Evolutionary conservation across 1,140 invertebrate species (phyloP).

Genomic region (Pogonomyrmex californicus): DNA sequence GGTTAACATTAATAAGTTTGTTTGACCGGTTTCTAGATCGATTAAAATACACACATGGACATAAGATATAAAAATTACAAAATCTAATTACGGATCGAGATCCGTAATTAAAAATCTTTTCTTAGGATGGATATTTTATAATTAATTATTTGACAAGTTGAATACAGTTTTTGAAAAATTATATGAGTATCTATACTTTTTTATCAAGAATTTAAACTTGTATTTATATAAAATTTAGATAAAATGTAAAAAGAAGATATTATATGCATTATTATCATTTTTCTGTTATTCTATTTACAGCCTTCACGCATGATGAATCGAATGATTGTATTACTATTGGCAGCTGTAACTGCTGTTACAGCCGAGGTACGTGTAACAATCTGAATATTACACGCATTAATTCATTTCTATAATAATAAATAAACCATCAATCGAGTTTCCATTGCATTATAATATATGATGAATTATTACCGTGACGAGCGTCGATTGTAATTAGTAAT

Average conservation of each 20-base stretch:
- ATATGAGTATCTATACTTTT: not conserved
- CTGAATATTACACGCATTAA: not conserved
- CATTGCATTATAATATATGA: not conserved
- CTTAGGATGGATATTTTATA: not conserved
- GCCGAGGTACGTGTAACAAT: conserved; percentile 54
- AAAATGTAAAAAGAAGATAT: conserved; percentile 3
- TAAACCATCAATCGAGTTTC: conserved; percentile 30
- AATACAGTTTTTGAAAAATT: not conserved
- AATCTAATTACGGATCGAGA: not conserved
- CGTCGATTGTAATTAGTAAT: conserved; percentile 16
- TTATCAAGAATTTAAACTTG: not conserved
- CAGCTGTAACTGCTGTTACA: not conserved
- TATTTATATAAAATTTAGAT: not conserved
- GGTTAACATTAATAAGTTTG: conserved; percentile 19
- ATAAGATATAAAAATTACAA: not conserved
- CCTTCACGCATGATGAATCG: conserved; percentile 50
- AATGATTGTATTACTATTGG: conserved; percentile 56
- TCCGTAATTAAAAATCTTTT: not conserved
- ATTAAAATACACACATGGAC: not conserved
- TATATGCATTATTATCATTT: not conserved
- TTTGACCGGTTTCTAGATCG: not conserved
- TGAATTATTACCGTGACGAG: conserved; percentile 20
- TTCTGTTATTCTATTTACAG: conserved; percentile 40
- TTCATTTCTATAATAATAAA: not conserved
- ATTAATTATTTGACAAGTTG: not conserved